These are phyloP conservation scores for Etheostoma perlongum DNA, from an alignment of 2,797 vertebrate species.

Conservation along the genomic window DNA sequence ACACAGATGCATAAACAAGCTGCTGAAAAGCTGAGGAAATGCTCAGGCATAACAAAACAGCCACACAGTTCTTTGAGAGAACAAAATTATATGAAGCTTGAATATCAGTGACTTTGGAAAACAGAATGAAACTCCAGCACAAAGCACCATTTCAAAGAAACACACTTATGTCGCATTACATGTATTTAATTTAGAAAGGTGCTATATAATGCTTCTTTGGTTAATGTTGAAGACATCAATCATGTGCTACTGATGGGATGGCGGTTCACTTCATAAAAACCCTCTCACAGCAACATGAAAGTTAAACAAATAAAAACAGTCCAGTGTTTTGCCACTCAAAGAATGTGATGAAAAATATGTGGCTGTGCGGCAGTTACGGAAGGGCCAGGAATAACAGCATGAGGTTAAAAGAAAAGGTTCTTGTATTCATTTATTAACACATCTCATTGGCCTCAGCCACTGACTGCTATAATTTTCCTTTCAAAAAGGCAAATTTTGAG, in stretches of 20 bases:
- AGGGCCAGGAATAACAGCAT: conserved; percentile 77
- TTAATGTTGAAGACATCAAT: conserved; percentile 51
- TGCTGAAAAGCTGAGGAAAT: conserved; percentile 34
- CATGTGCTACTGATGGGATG: conserved; percentile 29
- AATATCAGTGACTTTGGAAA: conserved; percentile 24
- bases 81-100: conserved; percentile 20
- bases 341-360: conserved; percentile 71
- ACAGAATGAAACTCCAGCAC: conserved; percentile 22
- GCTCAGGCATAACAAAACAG: conserved; percentile 38
- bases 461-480: conserved; percentile 41
- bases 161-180: not conserved
- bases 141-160: conserved; percentile 13
- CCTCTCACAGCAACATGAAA: conserved; percentile 54
- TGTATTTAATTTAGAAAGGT: conserved; percentile 9
- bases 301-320: conserved; percentile 70
- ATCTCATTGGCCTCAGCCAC: conserved; percentile 32
- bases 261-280: conserved; percentile 59
- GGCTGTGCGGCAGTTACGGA: conserved; percentile 48
- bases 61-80: conserved; percentile 3
- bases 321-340: conserved; percentile 57
- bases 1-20: conserved; percentile 58
- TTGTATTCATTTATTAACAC: conserved; percentile 59
- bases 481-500: conserved; percentile 33
- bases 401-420: conserved; percentile 38
- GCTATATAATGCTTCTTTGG: conserved; percentile 25